Conservation (phyloP, 1,140 invertebrate species). For the Papilio helenus region DNA sequence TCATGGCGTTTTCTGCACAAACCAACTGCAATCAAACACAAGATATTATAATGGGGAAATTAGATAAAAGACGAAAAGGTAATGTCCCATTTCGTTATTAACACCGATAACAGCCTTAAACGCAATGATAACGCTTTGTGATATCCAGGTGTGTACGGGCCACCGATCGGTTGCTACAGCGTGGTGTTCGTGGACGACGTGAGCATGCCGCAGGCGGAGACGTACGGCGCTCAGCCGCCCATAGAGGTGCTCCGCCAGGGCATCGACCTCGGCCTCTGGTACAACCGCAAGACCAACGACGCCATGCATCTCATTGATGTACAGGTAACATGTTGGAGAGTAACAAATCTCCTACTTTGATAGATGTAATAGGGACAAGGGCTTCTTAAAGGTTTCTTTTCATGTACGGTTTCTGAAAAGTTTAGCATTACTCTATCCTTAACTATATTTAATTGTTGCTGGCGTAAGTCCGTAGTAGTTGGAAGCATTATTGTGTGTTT, state of each 20-base stretch:
- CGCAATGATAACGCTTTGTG: not conserved
- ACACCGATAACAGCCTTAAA: not conserved
- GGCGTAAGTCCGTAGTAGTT: not conserved
- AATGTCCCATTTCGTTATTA: not conserved
- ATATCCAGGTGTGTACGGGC: slow-evolving; percentile 91
- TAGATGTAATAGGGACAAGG: too few species aligned
- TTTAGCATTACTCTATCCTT: too few species aligned
- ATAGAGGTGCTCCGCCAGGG: slow-evolving; percentile 95
- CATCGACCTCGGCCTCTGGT: slow-evolving; percentile 96
- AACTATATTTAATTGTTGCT: not conserved
- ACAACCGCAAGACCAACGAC: slow-evolving; percentile 94
- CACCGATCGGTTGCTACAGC: slow-evolving; percentile 94
- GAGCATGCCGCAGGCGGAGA: slow-evolving; percentile 94
- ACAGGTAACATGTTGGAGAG: slow-evolving; percentile 82
- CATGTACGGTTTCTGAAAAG: too few species aligned
- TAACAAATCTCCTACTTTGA: not conserved
- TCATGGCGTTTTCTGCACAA: slow-evolving; percentile 97
- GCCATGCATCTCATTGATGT: slow-evolving; percentile 95
- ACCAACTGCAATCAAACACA: slow-evolving; percentile 97
- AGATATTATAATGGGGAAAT: slow-evolving; percentile 97
- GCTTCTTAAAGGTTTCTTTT: too few species aligned
- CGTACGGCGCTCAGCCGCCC: slow-evolving; percentile 95
- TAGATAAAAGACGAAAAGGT: slow-evolving; percentile 96
- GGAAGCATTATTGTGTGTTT: slow-evolving; percentile 41
- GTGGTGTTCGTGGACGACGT: slow-evolving; percentile 97